Base-by-base conservation (phyloP, 1,140 invertebrate species). In the Triops longicaudatus region DNA sequence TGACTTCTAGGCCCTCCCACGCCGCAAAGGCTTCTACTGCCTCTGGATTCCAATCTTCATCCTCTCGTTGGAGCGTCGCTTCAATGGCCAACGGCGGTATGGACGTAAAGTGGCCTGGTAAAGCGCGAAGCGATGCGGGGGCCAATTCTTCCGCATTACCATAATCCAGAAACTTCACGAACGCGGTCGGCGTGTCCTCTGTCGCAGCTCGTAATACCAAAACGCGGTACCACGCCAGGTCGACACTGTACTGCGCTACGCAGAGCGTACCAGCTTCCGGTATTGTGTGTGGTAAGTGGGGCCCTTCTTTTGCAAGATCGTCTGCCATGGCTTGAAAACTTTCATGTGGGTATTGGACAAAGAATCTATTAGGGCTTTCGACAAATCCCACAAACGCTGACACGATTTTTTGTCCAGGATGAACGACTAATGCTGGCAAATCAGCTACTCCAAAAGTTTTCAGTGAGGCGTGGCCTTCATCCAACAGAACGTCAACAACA, bases 141-240 rank as follows among this genome's bases (percentile, higher is more conserved):
- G 50, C 50, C 17, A 63, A 22, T 12, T 63, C 50, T 63, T 63
- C 50, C 17, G 14, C 22, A 63, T 63, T 63, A 5, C 50, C 50
- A 14, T 63, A 63, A 17, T 63, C 50, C 50, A 63, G 10, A 63
- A 63, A 63, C 17, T 63, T 22, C 17, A 10, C 50, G 10, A 63
- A 63, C 6, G 22, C 14, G 22, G 50, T 63, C 0, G 50, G 17
- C 14, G 22, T 22, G 22, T 63, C 50, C 50, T 1, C 50, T 22
- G 50, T 6, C 14, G 50, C 50, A 9, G 17, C 50, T 63, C 50
- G 50, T 1, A 92, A 85, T n/a, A 94, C 89, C 80, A 90, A 87
- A 1, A 92, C 92, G 79, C 93, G 86, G 81, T 94, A 95, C 93
- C 92, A 96, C 1, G 84, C 82, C 44, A 90, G 87, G 81, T 94